Base-by-base conservation (phyloP, 2,797 vertebrate species). In the Capromys pilorides region DNA sequence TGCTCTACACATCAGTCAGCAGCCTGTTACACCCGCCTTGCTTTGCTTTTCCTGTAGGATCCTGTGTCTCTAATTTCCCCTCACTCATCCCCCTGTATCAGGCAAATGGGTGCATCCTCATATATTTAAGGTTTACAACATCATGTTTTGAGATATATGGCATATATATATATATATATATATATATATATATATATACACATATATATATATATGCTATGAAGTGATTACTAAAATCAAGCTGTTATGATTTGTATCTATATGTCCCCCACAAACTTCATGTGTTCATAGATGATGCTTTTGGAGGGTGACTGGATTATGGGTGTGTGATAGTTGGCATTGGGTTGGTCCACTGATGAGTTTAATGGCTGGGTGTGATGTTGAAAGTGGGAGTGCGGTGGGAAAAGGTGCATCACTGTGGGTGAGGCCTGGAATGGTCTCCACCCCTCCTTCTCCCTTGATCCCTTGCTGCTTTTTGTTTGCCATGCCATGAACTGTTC, bases 31-130 rank as follows among this genome's bases (percentile, higher is more conserved):
- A 10, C n/a, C 26, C 1, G 28, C 12, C 77, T 41, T 6, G 49
- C 54, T 16, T 66, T 62, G 28, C 28, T 22, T 51, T 69, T 67
- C 41, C 41, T 19, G 19, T 28, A 81, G 83, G n/a, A n/a, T n/a
- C n/a, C n/a, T n/a, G 36, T 49, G 5, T 5, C 36, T 36, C n/a
- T 6, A 0, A 0, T 5, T 18, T 11, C 11, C 9, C 13, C 0
- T 13, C 2, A 11, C 18, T 39, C 59, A 64, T 9, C 13, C 6
- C 1, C 18, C 22, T 31, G 28, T 71, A 2, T 39, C n/a, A 71
- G 67, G 19, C 36, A 71, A 19, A n/a, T 9, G 14, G 6, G 18
- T 69, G 67, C n/a, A 69, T 36, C 64, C 64, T 67, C 66, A 67
- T n/a, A 67, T 67, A 67, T n/a, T n/a, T 67, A 67, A 66, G 16